phyloP scores from a whole-genome alignment of 2,797 vertebrate genomes.

The Myotis pilosus region DNA sequence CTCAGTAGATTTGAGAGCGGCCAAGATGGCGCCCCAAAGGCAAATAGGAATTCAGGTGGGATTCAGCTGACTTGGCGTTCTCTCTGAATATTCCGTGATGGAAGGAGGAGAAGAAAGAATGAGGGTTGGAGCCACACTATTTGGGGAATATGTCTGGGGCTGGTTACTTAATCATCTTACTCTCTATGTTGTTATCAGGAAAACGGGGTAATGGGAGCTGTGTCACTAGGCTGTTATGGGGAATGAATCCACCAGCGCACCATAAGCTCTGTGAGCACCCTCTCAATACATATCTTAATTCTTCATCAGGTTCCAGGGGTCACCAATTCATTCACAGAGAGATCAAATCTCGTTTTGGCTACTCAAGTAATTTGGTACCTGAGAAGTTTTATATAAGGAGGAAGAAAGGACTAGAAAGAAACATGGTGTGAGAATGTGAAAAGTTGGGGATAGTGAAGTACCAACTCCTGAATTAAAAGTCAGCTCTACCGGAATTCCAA shows the following conservation, averaged over 20 bases:
- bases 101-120: not conserved
- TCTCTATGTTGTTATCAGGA: not conserved
- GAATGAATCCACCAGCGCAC: not conserved
- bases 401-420: not conserved
- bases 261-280: not conserved
- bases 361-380: not conserved
- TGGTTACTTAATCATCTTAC: not conserved
- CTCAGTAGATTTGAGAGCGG: not conserved
- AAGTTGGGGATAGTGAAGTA: not conserved
- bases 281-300: not conserved
- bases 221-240: not conserved
- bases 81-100: not conserved
- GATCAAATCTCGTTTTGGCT: not conserved
- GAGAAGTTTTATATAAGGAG: not conserved
- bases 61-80: not conserved
- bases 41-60: not conserved
- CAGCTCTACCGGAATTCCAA: not conserved
- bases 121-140: not conserved
- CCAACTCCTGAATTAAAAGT: not conserved
- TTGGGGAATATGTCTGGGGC: not conserved
- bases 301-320: not conserved
- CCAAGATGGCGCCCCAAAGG: not conserved
- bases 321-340: not conserved
- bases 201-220: not conserved
- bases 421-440: not conserved